These are phyloP conservation scores for Euura saliciscinereae DNA, from an alignment of 1,140 invertebrate genomes.

Conservation along the genomic window DNA sequence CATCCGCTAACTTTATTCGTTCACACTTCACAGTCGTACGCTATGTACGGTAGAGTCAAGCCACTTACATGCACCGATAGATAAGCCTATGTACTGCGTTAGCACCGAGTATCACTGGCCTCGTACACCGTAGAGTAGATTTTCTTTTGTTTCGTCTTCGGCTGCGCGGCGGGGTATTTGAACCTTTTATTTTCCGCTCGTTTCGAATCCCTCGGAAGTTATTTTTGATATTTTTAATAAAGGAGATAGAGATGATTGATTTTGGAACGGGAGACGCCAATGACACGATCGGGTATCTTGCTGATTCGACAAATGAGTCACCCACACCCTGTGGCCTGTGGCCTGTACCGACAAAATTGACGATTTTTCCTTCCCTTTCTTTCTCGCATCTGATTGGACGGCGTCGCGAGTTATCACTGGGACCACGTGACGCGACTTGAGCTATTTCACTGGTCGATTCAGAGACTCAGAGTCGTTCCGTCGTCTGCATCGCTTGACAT, in stretches of 20 bases:
- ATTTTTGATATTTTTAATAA: no score
- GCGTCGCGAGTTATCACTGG: not conserved
- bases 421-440: not conserved
- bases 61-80: not conserved
- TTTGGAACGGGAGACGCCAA: no score
- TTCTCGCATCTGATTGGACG: not conserved
- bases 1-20: not conserved
- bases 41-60: not conserved
- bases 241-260: no score
- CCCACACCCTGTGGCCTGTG: not conserved
- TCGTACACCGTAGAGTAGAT: no score
- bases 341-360: not conserved
- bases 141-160: no score
- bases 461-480: not conserved
- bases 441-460: not conserved
- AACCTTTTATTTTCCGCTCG: not conserved
- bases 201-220: not conserved
- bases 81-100: no score
- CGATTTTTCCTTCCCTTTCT: not conserved
- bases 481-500: not conserved
- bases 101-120: no score
- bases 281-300: not conserved
- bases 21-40: not conserved
- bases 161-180: not conserved
- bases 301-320: constrained; percentile 5